phyloP scores from a whole-genome alignment of 23 tunicate species.

The Halocynthia roretzi region DNA sequence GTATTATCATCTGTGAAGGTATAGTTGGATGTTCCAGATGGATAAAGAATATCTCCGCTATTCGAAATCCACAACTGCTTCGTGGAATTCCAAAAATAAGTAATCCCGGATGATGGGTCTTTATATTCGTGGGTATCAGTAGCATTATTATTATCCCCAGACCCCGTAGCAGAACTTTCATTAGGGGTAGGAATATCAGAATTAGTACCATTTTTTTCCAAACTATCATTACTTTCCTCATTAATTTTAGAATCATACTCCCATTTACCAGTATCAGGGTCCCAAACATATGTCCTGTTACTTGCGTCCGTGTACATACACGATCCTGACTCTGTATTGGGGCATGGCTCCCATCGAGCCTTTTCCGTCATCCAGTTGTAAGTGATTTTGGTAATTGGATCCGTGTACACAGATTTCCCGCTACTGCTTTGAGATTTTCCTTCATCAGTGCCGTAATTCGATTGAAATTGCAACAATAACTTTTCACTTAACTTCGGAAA shows the following conservation, averaged over 20 bases:
- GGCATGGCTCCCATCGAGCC: conserved; percentile 10
- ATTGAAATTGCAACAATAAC: conserved; percentile 49
- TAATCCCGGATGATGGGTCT: conserved; percentile 54
- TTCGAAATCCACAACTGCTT: conserved; percentile 53
- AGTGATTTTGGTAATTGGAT: conserved; percentile 19
- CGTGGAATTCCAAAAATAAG: conserved; percentile 45
- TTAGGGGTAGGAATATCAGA: too few species aligned
- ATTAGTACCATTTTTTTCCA: too few species aligned
- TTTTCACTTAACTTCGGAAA: conserved; percentile 71
- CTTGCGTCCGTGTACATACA: conserved; percentile 15
- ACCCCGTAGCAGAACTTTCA: too few species aligned
- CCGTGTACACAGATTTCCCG: not conserved
- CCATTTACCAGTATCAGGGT: not conserved
- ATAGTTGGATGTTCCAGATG: conserved; percentile 31
- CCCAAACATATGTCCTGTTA: conserved; percentile 15
- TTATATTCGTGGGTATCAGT: conserved; percentile 15
- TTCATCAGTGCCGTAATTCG: conserved; percentile 31
- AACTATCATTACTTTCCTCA: not conserved
- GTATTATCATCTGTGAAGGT: conserved; percentile 44
- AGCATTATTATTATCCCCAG: not conserved
- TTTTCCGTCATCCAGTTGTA: not conserved
- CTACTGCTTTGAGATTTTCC: not conserved
- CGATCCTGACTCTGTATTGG: conserved; percentile 3
- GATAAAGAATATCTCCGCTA: conserved; percentile 38
- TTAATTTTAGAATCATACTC: not conserved